Base-by-base conservation (phyloP, 1,140 invertebrate species). In the Cyrtorhinus lividipennis region DNA sequence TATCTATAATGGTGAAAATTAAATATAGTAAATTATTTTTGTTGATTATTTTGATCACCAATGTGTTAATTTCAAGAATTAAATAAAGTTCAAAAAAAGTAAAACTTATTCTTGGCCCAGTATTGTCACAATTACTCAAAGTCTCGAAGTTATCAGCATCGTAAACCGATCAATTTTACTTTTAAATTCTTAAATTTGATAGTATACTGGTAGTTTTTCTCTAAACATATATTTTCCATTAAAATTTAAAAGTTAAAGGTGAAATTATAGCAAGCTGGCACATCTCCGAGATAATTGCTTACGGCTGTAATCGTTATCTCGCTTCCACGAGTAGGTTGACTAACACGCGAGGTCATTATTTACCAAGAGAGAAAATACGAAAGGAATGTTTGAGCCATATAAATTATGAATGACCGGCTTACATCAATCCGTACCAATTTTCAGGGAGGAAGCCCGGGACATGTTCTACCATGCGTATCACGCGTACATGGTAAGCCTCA, bases 401-500 rank as follows among this genome's bases (percentile, higher is more conserved):
- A 8, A 38, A 38, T 8, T 15, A 38, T n/a, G 15, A 38, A 38
- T 38, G 5, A 38, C 5, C 15, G 5, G 30, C 30, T 8, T 8
- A 5, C 30, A 38, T 38, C 30, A 38, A 38, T 38, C 5, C 30
- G 5, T 38, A 38, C 30, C 30, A 8, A 38, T 53, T 53, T 80
- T 45, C 70, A 91, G 89, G 72, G 84, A 90, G 68, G 85, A 95
- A 76, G 84, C 92, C 13, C 78, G 88, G 53, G 87, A 92, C 70
- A 95, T 97, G 92, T 97, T 98, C 75, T 92, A 93, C 75, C 95
- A 98, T 82, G 94, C 90, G n/a, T 98, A 95, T 73, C 81, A 86
- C 70, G 87, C 90, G 22, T 98, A 98, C 69, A 97, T 98, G 92
- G 83, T 61, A 38, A 30, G 44, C 23, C 10, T 59, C n/a, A n/a